These are phyloP conservation scores for Myotis davidii DNA, from an alignment of 2,113 vertebrate species.

Conservation along the genomic window DNA sequence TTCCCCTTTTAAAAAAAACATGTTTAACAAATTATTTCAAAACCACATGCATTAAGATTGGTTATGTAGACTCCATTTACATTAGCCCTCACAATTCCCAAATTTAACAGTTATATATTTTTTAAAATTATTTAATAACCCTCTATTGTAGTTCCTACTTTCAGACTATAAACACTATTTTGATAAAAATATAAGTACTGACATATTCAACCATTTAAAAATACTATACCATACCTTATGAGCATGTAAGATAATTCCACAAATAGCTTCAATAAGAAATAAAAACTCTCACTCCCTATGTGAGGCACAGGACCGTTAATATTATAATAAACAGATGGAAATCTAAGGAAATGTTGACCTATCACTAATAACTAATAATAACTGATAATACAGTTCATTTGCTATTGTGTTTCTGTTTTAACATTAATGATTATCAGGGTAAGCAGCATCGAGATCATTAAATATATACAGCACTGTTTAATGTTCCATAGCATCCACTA, in stretches of 20 bases:
- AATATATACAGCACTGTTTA: not conserved
- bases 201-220: not conserved
- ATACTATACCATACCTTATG: not conserved
- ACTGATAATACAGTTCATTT: not conserved
- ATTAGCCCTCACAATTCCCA: not conserved
- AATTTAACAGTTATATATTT: not conserved
- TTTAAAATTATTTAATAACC: not conserved
- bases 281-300: not conserved
- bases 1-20: not conserved
- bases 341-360: not conserved
- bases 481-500: conserved; percentile 11
- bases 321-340: not conserved
- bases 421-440: not conserved
- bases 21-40: not conserved
- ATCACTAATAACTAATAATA: not conserved
- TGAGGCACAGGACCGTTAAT: not conserved
- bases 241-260: not conserved
- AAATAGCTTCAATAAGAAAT: not conserved
- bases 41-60: not conserved
- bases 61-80: not conserved
- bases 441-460: not conserved
- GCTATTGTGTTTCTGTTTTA: not conserved
- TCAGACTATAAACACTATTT: not conserved
- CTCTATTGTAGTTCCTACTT: not conserved
- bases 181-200: not conserved